Conservation (phyloP, 64 coral and sea anemone genomes). For the Actinia tenebrosa region DNA sequence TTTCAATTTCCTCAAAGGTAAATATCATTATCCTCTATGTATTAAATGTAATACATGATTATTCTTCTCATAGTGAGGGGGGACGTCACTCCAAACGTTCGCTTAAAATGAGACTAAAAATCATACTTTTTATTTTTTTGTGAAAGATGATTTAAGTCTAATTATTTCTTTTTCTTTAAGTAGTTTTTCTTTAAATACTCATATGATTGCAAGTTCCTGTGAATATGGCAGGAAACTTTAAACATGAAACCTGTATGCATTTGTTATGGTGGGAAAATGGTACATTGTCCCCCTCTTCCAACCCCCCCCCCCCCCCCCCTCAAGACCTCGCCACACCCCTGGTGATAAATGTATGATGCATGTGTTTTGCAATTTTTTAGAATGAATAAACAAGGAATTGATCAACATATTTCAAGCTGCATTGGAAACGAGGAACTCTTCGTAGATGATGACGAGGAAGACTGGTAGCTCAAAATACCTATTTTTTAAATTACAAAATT, state of each 20-base stretch:
- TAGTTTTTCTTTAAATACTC: too few species aligned
- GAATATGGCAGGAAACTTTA: too few species aligned
- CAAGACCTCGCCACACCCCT: too few species aligned
- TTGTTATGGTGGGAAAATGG: not conserved
- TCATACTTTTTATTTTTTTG: too few species aligned
- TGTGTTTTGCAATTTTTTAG: slow-evolving; percentile 1
- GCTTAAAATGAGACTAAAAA: too few species aligned
- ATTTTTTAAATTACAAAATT: not conserved
- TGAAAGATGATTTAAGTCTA: too few species aligned
- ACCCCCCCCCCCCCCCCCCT: too few species aligned
- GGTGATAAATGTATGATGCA: not conserved
- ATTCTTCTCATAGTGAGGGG: not conserved
- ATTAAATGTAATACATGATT: not conserved
- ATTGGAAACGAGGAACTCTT: slow-evolving; percentile 19
- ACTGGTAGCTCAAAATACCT: not conserved
- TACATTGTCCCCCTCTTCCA: too few species aligned
- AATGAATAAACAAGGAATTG: slow-evolving; percentile 30
- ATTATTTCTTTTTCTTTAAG: too few species aligned
- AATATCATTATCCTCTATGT: not conserved
- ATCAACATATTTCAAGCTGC: slow-evolving; percentile 48
- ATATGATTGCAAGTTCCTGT: too few species aligned
- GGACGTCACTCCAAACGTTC: too few species aligned
- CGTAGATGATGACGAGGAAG: slow-evolving; percentile 21
- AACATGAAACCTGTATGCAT: too few species aligned
- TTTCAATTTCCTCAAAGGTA: slow-evolving; percentile 21